phyloP scores from a whole-genome alignment of 2,888 invertebrate species.

The Electrophaes corylata region DNA sequence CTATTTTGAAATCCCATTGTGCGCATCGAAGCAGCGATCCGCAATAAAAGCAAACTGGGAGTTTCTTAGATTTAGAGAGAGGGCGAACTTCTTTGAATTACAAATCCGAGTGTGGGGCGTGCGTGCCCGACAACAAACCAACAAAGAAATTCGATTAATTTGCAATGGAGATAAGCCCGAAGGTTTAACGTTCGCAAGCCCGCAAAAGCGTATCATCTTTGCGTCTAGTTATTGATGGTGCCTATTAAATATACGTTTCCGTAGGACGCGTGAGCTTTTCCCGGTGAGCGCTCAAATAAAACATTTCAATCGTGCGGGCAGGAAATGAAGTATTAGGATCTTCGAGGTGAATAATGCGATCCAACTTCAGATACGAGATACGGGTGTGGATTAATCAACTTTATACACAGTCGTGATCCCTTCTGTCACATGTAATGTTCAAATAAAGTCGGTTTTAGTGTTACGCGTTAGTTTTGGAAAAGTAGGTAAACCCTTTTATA shows the following conservation, averaged over 20 bases:
- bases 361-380: conserved; percentile 47
- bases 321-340: conserved; percentile 74
- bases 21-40: conserved; percentile 44
- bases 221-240: conserved; percentile 80
- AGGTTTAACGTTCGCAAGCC: conserved; percentile 69
- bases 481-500: background rate
- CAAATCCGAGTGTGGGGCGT: conserved; percentile 60
- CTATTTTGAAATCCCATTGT: conserved; percentile 20
- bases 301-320: conserved; percentile 77
- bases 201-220: conserved; percentile 76
- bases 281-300: conserved; percentile 71
- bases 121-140: conserved; percentile 58
- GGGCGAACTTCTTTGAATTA: conserved; percentile 70
- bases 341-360: conserved; percentile 62
- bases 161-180: conserved; percentile 78
- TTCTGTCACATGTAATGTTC: conserved; percentile 15
- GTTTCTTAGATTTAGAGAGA: conserved; percentile 58
- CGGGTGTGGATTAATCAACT: conserved; percentile 49
- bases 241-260: conserved; percentile 82
- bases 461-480: background rate
- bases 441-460: background rate
- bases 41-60: conserved; percentile 51
- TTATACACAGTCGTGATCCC: conserved; percentile 35
- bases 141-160: conserved; percentile 79
- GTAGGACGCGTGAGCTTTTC: conserved; percentile 60